Conservation (phyloP, 2,797 vertebrate genomes). For the Epinephelus malabaricus region DNA sequence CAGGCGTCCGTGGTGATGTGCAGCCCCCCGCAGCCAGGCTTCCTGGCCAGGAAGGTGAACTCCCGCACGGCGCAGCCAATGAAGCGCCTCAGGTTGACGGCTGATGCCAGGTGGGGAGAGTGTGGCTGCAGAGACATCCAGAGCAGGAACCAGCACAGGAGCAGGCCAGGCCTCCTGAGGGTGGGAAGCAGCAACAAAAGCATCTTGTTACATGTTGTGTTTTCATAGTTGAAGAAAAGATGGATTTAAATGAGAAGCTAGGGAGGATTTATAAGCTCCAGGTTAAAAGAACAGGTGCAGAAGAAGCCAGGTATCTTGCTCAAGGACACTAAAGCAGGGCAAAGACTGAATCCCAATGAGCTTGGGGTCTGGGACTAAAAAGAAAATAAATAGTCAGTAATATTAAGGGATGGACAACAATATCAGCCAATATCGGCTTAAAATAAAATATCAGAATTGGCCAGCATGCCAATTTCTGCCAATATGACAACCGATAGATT, state of each 20-base stretch:
- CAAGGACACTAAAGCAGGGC: not conserved
- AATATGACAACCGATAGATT: no score
- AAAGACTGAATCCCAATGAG: not conserved
- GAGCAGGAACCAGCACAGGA: constrained; percentile 64
- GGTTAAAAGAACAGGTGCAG: not conserved
- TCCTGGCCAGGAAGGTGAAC: constrained; percentile 93
- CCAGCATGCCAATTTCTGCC: no score
- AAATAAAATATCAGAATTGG: no score
- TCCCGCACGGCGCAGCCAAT: constrained; percentile 93
- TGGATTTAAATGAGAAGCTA: not conserved
- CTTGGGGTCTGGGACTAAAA: no score
- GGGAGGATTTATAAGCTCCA: not conserved
- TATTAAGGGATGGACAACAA: no score
- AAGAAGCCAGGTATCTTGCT: not conserved
- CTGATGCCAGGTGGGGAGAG: constrained; percentile 56
- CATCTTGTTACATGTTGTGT: not conserved
- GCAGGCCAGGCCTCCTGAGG: constrained; percentile 29
- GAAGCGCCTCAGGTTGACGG: constrained; percentile 88
- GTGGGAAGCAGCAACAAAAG: not conserved
- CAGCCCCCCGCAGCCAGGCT: constrained; percentile 90
- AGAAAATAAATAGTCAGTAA: no score
- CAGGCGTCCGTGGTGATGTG: constrained; percentile 95
- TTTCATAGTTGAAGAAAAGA: not conserved
- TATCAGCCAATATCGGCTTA: no score
- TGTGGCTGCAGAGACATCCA: constrained; percentile 51